phyloP scores from a whole-genome alignment of 1,140 invertebrate genomes.

The Bursaphelenchus mucronatus region DNA sequence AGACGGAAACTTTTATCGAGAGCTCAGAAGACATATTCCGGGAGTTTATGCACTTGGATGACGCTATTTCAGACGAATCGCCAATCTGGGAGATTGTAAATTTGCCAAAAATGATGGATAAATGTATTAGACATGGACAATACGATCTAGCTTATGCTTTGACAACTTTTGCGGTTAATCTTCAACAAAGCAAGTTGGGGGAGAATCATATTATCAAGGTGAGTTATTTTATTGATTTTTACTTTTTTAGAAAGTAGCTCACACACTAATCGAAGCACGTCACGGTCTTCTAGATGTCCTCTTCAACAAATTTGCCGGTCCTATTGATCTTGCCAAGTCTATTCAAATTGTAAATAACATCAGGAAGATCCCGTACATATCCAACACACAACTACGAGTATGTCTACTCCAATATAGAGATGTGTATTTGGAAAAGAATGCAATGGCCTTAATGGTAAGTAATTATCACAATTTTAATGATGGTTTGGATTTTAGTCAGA shows the following conservation, averaged over 20 bases:
- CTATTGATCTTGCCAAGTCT: conserved; percentile 52
- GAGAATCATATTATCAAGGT: conserved; percentile 47
- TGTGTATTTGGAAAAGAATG: conserved; percentile 57
- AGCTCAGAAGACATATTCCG: conserved; percentile 19
- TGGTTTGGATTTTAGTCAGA: conserved; percentile 40
- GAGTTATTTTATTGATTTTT: conserved; percentile 6
- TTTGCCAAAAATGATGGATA: conserved; percentile 53
- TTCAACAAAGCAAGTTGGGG: conserved; percentile 48
- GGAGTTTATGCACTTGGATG: conserved; percentile 35
- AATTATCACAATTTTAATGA: conserved; percentile 9
- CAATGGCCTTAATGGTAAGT: conserved; percentile 47
- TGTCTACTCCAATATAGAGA: conserved; percentile 59
- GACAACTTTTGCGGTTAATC: conserved; percentile 53
- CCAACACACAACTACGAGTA: conserved; percentile 55
- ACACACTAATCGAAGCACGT: conserved; percentile 55
- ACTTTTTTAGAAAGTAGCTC: conserved; percentile 41
- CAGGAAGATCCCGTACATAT: conserved; percentile 56
- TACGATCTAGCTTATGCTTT: conserved; percentile 57
- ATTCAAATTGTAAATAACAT: conserved; percentile 60
- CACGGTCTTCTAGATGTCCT: conserved; percentile 54
- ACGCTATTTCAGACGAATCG: conserved; percentile 28
- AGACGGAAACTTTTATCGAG: conserved; percentile 26
- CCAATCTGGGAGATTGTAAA: conserved; percentile 38
- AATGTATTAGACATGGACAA: conserved; percentile 54
- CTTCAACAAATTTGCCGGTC: conserved; percentile 58